phyloP scores from a whole-genome alignment of 2,888 invertebrate genomes.

The Norana najaformis region DNA sequence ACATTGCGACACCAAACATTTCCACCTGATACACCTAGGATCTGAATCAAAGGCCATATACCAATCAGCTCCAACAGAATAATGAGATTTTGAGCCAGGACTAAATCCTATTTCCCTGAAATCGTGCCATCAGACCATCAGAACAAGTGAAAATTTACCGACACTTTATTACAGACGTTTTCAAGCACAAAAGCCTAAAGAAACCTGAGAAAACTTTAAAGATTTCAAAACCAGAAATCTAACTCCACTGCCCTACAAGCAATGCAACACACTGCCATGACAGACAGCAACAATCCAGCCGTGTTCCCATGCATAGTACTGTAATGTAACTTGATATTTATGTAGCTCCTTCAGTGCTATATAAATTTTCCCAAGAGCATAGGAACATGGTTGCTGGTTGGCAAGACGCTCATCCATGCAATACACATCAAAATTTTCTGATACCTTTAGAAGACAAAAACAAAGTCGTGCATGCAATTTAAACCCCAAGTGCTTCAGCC shows the following conservation, averaged over 20 bases:
- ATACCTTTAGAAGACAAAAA: not conserved
- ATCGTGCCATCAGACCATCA: not conserved
- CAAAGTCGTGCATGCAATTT: not conserved
- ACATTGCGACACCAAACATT: not conserved
- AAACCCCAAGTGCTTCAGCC: not conserved
- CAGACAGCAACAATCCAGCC: not conserved
- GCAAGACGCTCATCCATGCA: not conserved
- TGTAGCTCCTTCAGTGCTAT: not conserved
- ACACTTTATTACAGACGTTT: slow-evolving; percentile 13
- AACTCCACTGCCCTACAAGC: not conserved
- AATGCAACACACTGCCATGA: not conserved
- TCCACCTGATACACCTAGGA: not conserved
- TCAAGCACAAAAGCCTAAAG: not conserved
- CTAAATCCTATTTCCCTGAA: not conserved
- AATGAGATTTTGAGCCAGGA: not conserved
- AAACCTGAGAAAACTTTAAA: slow-evolving; percentile 13
- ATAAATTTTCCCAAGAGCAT: not conserved
- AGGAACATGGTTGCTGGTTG: not conserved
- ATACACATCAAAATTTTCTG: not conserved
- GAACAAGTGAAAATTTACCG: not conserved
- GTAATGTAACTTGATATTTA: not conserved
- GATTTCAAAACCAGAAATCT: not conserved
- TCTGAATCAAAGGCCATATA: not conserved
- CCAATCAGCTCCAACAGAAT: not conserved
- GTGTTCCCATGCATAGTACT: not conserved